Percentiles rank a stretch among this genome's conserved stretches.
These are phyloP conservation scores for Calephelis virginiensis DNA, from an alignment of 1,140 invertebrate species.

Conservation along the genomic window DNA sequence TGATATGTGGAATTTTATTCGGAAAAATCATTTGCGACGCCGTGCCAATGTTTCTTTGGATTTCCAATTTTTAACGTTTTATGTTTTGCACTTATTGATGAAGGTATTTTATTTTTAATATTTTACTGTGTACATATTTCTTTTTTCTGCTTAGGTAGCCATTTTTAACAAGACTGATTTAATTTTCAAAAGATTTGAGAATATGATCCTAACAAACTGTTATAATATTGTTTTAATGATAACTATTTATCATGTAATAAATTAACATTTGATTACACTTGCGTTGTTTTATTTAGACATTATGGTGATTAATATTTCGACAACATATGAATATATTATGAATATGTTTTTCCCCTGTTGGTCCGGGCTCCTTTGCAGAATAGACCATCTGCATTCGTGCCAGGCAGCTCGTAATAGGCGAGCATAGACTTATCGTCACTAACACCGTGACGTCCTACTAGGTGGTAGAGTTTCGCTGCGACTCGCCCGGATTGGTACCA, in stretches of 20 bases:
- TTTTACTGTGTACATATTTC: conserved; percentile 28
- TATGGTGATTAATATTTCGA: too few species aligned
- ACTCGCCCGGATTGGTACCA: neutral
- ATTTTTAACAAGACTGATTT: conserved; percentile 77
- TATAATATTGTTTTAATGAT: conserved; percentile 68
- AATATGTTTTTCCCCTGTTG: neutral
- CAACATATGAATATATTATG: too few species aligned
- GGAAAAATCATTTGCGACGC: conserved; percentile 26
- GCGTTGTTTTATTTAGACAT: conserved; percentile 27
- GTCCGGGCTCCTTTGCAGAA: too few species aligned
- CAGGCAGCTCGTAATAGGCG: too few species aligned
- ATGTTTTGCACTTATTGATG: conserved; percentile 54
- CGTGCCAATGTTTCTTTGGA: conserved; percentile 56
- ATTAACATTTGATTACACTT: conserved; percentile 65
- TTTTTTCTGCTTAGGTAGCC: conserved; percentile 61
- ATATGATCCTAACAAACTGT: conserved; percentile 69
- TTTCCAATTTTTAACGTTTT: conserved; percentile 62
- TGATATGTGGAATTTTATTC: conserved; percentile 47
- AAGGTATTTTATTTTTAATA: conserved; percentile 56
- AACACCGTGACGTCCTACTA: too few species aligned
- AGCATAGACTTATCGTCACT: too few species aligned
- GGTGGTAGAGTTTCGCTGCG: neutral
- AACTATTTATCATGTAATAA: conserved; percentile 73
- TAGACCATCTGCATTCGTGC: too few species aligned
- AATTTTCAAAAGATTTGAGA: conserved; percentile 66